phyloP scores from a whole-genome alignment of 2,797 vertebrate species.

The Esox lucius region DNA sequence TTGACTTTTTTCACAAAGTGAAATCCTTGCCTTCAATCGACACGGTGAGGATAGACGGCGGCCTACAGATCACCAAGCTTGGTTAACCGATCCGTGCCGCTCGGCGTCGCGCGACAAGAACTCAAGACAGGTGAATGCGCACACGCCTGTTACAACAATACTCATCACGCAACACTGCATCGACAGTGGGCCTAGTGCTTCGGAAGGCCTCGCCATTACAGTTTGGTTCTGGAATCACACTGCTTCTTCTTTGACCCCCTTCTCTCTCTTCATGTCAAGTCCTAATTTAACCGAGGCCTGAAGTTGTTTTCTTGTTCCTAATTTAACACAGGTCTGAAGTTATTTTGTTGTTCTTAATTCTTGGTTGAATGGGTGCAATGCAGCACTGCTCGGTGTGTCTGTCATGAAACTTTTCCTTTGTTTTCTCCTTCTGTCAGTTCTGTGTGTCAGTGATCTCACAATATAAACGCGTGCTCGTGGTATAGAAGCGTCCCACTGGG shows the following conservation, averaged over 20 bases:
- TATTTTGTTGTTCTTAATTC: constrained; percentile 14
- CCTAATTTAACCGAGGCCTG: constrained; percentile 30
- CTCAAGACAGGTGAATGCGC: constrained; percentile 56
- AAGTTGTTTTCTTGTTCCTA: constrained; percentile 19
- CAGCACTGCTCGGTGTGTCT: constrained; percentile 33
- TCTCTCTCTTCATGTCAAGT: constrained; percentile 20
- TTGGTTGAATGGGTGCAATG: constrained; percentile 44
- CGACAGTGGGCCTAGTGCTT: constrained; percentile 48
- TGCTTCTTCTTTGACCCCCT: constrained; percentile 10
- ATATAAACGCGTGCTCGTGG: constrained; percentile 39
- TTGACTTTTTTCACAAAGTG: constrained; percentile 99
- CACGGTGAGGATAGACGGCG: constrained; percentile 94
- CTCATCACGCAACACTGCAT: constrained; percentile 60
- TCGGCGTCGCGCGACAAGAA: constrained; percentile 57
- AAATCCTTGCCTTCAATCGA: constrained; percentile 92
- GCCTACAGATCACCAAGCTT: constrained; percentile 97
- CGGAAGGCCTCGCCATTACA: constrained; percentile 42
- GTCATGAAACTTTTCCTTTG: constrained; percentile 29
- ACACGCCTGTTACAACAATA: constrained; percentile 38
- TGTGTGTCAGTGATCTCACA: constrained; percentile 50
- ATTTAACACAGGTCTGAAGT: constrained; percentile 34
- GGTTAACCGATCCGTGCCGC: constrained; percentile 74
- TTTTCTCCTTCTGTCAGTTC: constrained; percentile 32
- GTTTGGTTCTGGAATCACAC: constrained; percentile 27
- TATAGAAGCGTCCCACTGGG: constrained; percentile 21